A percentile compares a stretch with the other conserved stretches of the same genome.
These are phyloP conservation scores for Drosophila mimica DNA, from an alignment of 2,888 invertebrate species.

Conservation along the genomic window DNA sequence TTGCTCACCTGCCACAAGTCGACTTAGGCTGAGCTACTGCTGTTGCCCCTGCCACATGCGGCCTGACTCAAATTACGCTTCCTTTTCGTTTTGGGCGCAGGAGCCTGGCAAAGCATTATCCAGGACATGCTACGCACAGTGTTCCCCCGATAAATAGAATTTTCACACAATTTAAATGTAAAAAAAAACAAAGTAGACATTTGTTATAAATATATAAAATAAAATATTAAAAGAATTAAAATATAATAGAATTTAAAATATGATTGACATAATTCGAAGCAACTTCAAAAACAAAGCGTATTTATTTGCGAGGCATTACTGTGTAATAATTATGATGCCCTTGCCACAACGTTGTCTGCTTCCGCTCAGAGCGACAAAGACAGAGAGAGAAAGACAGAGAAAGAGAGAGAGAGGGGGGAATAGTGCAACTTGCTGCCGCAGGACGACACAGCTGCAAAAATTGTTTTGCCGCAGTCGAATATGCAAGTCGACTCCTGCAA, in stretches of 20 bases:
- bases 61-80: slow-evolving; percentile 73
- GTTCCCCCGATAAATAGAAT: background rate
- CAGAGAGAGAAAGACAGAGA: slow-evolving; percentile 4
- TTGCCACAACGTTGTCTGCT: slow-evolving; percentile 45
- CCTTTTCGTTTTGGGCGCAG: slow-evolving; percentile 33
- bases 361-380: slow-evolving; percentile 45
- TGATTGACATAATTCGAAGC: background rate
- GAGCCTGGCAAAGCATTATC: background rate
- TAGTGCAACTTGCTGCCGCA: slow-evolving; percentile 37
- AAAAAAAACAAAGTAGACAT: too few species aligned
- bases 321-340: slow-evolving; percentile 68
- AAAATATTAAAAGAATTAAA: too few species aligned
- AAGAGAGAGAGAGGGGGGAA: slow-evolving; percentile 18
- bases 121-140: slow-evolving; percentile 13
- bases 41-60: slow-evolving; percentile 69
- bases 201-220: too few species aligned
- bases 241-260: background rate
- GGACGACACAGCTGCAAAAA: slow-evolving; percentile 62
- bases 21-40: slow-evolving; percentile 14
- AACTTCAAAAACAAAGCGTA: background rate
- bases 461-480: slow-evolving; percentile 53
- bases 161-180: background rate
- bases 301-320: background rate
- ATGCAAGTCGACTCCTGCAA: slow-evolving; percentile 32
- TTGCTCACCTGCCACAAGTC: slow-evolving; percentile 58